These are phyloP conservation scores for Aphelocoma californica DNA, from an alignment of 2,797 vertebrate species.

Conservation along the genomic window DNA sequence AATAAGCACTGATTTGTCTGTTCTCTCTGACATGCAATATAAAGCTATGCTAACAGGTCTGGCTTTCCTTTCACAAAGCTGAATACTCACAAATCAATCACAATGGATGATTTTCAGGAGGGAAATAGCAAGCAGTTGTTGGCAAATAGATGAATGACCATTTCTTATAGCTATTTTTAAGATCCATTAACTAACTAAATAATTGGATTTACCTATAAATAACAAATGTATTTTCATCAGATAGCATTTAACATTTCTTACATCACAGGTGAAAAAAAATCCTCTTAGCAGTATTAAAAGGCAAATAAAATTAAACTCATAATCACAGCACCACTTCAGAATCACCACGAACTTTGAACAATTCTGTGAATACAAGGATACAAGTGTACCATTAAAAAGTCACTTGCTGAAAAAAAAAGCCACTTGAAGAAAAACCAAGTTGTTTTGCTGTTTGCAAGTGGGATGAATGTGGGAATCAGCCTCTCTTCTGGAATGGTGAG, in stretches of 20 bases:
- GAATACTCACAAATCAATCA: background rate
- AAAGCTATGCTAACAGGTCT: background rate
- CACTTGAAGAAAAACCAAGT: slow-evolving; percentile 6
- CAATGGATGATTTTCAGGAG: background rate
- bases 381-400: background rate
- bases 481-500: background rate
- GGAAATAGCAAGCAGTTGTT: background rate
- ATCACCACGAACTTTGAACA: background rate
- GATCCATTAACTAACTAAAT: slow-evolving; percentile 33
- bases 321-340: background rate
- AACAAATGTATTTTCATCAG: slow-evolving; percentile 47
- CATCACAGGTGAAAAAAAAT: slow-evolving; percentile 57
- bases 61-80: background rate
- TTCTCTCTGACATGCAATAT: background rate
- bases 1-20: slow-evolving; percentile 45
- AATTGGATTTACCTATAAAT: slow-evolving; percentile 67
- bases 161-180: slow-evolving; percentile 28
- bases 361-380: background rate
- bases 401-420: background rate
- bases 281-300: slow-evolving; percentile 43
- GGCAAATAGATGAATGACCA: background rate
- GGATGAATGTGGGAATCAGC: background rate
- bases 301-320: slow-evolving; percentile 23
- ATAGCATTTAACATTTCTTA: slow-evolving; percentile 39
- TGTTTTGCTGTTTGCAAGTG: background rate